Conservation (phyloP, 2,797 vertebrate genomes). For the Pseudochaenichthys georgianus region DNA sequence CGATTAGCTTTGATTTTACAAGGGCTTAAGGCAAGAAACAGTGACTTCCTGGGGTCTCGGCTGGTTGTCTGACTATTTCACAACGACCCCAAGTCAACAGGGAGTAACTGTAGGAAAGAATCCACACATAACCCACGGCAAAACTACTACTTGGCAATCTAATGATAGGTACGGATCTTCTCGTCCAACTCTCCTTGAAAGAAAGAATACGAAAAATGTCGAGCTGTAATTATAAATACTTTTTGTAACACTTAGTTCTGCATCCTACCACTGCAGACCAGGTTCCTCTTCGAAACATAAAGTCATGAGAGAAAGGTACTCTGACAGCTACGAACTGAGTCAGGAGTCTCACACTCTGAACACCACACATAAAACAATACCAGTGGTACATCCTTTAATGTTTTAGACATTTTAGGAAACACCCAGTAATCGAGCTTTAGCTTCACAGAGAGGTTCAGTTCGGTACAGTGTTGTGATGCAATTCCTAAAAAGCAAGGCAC, state of each 20-base stretch:
- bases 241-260: background rate
- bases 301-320: background rate
- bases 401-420: background rate
- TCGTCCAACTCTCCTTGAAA: fast-evolving
- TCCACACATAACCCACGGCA: too few relatives aligned
- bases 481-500: slow-evolving; percentile 11
- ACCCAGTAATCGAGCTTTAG: background rate
- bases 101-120: background rate
- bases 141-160: background rate
- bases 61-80: too few relatives aligned
- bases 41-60: too few relatives aligned
- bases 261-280: background rate
- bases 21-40: background rate
- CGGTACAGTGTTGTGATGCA: background rate
- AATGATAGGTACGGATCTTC: background rate
- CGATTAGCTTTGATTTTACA: background rate
- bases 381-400: background rate
- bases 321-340: background rate
- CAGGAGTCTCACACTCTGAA: background rate
- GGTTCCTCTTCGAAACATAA: slow-evolving; percentile 8
- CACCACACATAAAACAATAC: background rate
- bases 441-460: background rate
- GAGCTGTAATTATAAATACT: background rate
- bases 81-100: background rate
- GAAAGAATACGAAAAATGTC: background rate